These are phyloP conservation scores for Heliconius charithonia DNA, from an alignment of 2,888 invertebrate genomes.

Conservation along the genomic window DNA sequence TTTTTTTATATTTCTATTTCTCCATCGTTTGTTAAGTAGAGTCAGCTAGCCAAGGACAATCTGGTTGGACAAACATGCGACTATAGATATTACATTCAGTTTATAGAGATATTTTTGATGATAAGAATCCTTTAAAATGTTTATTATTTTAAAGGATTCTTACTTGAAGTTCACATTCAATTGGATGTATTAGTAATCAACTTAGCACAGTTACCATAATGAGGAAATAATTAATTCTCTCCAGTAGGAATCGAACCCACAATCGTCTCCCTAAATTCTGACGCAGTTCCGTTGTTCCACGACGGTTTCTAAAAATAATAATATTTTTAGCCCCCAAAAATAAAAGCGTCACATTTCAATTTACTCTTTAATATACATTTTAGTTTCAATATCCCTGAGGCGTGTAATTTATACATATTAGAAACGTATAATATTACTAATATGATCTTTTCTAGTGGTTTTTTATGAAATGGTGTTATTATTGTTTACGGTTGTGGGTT, in stretches of 20 bases:
- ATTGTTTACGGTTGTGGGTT: too few species aligned
- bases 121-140: too few species aligned
- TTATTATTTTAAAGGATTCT: too few species aligned
- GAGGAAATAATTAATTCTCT: background rate
- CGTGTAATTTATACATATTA: constrained; percentile 60
- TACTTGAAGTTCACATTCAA: too few species aligned
- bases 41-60: too few species aligned
- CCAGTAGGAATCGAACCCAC: background rate
- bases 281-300: too few species aligned
- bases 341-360: constrained; percentile 30
- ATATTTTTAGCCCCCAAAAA: background rate
- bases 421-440: constrained; percentile 15
- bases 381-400: constrained; percentile 55
- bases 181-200: too few species aligned
- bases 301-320: background rate
- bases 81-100: too few species aligned
- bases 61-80: too few species aligned
- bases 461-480: too few species aligned
- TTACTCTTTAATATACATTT: constrained; percentile 31
- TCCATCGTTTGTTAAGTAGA: background rate
- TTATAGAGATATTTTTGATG: too few species aligned
- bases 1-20: background rate
- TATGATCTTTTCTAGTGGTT: background rate
- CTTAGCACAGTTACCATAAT: too few species aligned
- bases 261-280: background rate